phyloP scores from a whole-genome alignment of 2,888 invertebrate genomes.

The Labia minor region DNA sequence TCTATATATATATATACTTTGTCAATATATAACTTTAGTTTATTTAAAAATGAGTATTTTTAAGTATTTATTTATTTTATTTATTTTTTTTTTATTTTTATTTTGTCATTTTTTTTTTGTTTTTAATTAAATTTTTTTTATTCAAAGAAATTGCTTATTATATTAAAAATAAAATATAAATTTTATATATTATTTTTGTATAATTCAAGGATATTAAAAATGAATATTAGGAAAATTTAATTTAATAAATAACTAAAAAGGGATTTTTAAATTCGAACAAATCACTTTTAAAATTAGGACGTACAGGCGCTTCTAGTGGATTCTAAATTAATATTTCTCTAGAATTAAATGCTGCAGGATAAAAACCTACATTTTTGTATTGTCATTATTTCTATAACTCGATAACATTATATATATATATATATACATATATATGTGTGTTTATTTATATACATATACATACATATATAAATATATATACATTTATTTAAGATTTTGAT shows the following conservation, averaged over 20 bases:
- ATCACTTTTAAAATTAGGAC: not conserved
- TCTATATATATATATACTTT: not conserved
- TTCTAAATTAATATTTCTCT: not conserved
- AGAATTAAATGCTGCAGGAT: not conserved
- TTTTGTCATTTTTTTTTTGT: too few species aligned
- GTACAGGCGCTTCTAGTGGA: not conserved
- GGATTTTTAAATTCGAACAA: not conserved
- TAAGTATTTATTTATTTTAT: not conserved
- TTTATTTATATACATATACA: too few species aligned
- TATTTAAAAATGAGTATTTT: not conserved
- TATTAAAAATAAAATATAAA: conserved; percentile 3
- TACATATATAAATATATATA: not conserved
- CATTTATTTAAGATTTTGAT: not conserved
- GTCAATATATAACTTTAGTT: not conserved
- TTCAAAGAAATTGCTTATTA: not conserved
- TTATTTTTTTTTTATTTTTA: not conserved
- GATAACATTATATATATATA: not conserved
- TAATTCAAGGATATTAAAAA: not conserved
- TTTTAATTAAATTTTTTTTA: too few species aligned
- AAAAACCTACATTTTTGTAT: conserved; percentile 1
- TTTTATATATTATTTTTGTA: not conserved
- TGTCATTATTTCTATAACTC: not conserved
- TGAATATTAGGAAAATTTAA: not conserved
- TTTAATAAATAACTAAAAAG: not conserved
- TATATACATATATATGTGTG: not conserved